Conservation (phyloP, 1,140 invertebrate genomes). For the Trachelipus rathkii region DNA sequence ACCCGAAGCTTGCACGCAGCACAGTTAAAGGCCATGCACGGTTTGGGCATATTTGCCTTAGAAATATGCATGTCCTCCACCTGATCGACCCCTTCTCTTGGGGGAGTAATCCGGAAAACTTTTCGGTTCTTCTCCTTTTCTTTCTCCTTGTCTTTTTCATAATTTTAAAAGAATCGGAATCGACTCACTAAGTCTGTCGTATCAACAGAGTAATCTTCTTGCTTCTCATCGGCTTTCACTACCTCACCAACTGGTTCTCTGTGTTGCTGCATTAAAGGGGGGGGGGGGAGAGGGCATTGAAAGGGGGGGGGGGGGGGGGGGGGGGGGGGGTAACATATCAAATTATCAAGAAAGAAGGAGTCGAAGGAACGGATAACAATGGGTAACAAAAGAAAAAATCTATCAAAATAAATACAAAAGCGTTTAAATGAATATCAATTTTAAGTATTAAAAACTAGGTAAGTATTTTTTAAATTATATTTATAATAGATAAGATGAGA, state of each 20-base stretch:
- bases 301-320: not conserved
- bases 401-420: no score
- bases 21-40: constrained; percentile 31
- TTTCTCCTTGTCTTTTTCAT: constrained; percentile 53
- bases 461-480: no score
- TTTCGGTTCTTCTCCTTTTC: constrained; percentile 41
- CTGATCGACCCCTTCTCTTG: constrained; percentile 17
- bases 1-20: constrained; percentile 32
- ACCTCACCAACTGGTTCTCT: constrained; percentile 57
- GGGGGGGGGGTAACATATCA: not conserved
- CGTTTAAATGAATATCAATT: no score
- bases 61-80: not conserved
- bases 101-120: constrained; percentile 26
- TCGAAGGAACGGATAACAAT: no score
- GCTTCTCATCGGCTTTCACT: constrained; percentile 63
- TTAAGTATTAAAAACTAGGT: no score
- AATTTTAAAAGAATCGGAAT: constrained; percentile 87
- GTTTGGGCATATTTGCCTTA: constrained; percentile 16
- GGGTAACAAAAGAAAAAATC: no score
- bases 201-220: constrained; percentile 71
- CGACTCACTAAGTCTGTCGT: constrained; percentile 77
- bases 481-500: no score
- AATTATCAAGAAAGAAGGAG: no score
- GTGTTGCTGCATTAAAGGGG: not conserved
- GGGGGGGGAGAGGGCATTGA: not conserved